Base-by-base conservation (phyloP, 2,113 vertebrate species). In the Chinchilla lanigera region DNA sequence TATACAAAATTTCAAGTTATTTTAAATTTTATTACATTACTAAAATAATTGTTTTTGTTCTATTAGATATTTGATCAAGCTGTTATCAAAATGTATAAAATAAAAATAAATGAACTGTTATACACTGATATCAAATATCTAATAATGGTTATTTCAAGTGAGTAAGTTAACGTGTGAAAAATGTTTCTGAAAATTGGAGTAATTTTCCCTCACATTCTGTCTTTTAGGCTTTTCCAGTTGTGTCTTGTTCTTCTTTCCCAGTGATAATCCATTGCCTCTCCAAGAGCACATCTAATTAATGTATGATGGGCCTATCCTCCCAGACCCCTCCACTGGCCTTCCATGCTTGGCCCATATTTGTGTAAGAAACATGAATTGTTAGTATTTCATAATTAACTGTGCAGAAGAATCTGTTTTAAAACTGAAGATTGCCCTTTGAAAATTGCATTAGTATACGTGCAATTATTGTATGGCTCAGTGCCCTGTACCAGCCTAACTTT, bases 381-480 rank as follows among this genome's bases (percentile, higher is more conserved):
- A 78, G 7, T 78, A 33, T 78, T 50, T 89, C 52, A 26, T 77
- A 26, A 71, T 83, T 63, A 63, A 60, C 75, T 69, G 63, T 78
- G 82, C 41, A 33, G 9, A 92, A 71, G 50, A 19, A 77, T 67
- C 20, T 92, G 19, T 93, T 90, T 93, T 86, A 41, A 60, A 54
- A 38, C 14, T 93, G 41, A 83, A 11, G 26, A 77, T 83, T 94
- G 80, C 82, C 41, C 86, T 93, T 86, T 6, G 3, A 84, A 82
- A 87, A 63, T 63, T 80, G 2, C 12, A 44, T 89, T 85, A 80
- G 86, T 63, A 71, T 67, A 56, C 60, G 82, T 24, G 71, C 4
- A 77, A 12, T 60, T 93, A 82, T 47, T 94, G 91, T 91, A 50
- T 77, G 89, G 54, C 13, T 89, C 22, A 78, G 20, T 89, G n/a